phyloP scores from a whole-genome alignment of 30 jellyfish, hydroid and myxozoan species.

The Aurelia aurita complex sp. Pacific region DNA sequence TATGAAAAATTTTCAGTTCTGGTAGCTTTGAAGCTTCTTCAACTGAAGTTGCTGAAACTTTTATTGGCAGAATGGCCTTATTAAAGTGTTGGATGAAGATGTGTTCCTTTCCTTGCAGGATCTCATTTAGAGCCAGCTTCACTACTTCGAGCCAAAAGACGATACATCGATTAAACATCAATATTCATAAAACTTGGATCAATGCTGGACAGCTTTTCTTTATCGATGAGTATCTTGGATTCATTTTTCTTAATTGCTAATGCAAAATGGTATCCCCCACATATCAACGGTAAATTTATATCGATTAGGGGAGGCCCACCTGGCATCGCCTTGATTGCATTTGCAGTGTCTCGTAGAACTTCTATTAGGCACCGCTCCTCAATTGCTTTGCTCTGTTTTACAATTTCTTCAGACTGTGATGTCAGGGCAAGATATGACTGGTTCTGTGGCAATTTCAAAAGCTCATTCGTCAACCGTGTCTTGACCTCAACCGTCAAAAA shows the following conservation, averaged over 20 bases:
- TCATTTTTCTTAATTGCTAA: slow-evolving; percentile 3
- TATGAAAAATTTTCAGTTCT: no score
- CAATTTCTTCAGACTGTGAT: background rate
- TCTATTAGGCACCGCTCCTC: background rate
- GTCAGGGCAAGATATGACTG: background rate
- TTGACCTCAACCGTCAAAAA: background rate
- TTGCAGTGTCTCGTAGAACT: no score
- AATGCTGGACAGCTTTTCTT: slow-evolving; percentile 2
- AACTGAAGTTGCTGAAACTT: no score
- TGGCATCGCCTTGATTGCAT: no score
- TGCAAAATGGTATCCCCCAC: slow-evolving; percentile 3
- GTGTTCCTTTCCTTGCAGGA: slow-evolving; percentile 4
- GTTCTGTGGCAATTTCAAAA: slow-evolving; percentile 1
- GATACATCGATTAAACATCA: slow-evolving; percentile 4
- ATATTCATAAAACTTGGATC: background rate
- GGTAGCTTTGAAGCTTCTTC: no score
- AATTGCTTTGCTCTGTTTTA: background rate
- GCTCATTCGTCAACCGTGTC: background rate
- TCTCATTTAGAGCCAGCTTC: slow-evolving; percentile 5
- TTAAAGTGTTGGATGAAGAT: background rate
- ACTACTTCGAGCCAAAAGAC: background rate
- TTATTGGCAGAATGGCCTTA: background rate
- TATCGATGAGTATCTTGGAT: background rate
- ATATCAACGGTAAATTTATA: slow-evolving; percentile 3
- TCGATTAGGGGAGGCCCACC: background rate